Percentiles rank a stretch among this genome's conserved stretches.
Evolutionary conservation across 2,113 vertebrate genomes (phyloP).

Genomic region (Elanoides forficatus): DNA sequence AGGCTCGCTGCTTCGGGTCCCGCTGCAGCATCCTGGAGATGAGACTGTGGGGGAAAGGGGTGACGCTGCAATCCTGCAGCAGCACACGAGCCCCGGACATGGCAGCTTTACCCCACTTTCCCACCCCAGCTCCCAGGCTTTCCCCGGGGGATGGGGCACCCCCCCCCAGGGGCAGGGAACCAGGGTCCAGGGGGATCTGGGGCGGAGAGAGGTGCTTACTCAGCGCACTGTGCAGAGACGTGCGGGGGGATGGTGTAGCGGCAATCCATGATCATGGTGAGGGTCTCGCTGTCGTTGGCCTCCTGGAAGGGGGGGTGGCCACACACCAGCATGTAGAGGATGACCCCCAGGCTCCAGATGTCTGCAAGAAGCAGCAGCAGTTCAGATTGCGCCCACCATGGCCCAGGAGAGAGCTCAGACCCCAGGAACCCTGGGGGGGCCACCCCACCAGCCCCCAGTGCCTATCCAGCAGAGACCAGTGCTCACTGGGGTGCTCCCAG

Average conservation of each 20-base stretch:
- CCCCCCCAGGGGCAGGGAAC: fast-evolving
- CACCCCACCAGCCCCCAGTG: background rate
- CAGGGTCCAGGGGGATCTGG: background rate
- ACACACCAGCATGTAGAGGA: slow-evolving; percentile 89
- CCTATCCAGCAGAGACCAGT: background rate
- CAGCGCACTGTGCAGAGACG: slow-evolving; percentile 77
- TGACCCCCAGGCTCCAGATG: slow-evolving; percentile 89
- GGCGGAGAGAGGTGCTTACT: slow-evolving; percentile 64
- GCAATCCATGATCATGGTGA: slow-evolving; percentile 92
- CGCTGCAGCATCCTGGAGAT: slow-evolving; percentile 88
- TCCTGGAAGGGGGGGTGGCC: slow-evolving; percentile 88
- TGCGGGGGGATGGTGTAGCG: slow-evolving; percentile 79
- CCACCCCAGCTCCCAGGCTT: background rate
- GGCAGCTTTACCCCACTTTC: background rate
- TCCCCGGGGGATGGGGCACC: background rate
- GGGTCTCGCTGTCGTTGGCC: slow-evolving; percentile 89
- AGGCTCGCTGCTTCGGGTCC: slow-evolving; percentile 77
- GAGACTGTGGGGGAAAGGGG: slow-evolving; percentile 64
- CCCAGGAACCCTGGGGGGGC: fast-evolving
- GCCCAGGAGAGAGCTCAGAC: background rate
- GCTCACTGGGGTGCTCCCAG: background rate
- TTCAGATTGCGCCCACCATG: background rate
- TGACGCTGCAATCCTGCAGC: background rate
- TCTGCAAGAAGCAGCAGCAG: slow-evolving; percentile 68
- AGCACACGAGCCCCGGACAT: fast-evolving